Conservation (phyloP, 1,140 invertebrate species). For the Meteorus sp. region DNA sequence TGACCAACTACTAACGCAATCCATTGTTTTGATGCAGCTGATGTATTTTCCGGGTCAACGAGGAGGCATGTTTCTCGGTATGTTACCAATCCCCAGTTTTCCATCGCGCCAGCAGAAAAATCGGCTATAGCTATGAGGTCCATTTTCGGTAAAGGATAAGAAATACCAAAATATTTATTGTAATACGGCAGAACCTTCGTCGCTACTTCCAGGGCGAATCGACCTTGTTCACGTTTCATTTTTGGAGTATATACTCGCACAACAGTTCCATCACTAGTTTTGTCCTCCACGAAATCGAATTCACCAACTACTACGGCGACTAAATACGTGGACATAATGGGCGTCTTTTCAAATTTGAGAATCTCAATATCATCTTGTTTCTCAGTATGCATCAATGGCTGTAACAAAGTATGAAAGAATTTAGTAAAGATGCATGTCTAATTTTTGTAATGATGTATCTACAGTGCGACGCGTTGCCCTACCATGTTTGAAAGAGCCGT, state of each 20-base stretch:
- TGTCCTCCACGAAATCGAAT: conserved; percentile 89
- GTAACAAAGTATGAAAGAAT: conserved; percentile 23
- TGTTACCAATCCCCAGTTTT: conserved; percentile 91
- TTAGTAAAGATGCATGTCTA: too few relatives aligned
- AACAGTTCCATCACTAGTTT: conserved; percentile 76
- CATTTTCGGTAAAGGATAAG: conserved; percentile 94
- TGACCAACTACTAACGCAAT: conserved; percentile 87
- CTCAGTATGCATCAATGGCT: conserved; percentile 69
- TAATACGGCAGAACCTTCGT: conserved; percentile 89
- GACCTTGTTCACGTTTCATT: conserved; percentile 89
- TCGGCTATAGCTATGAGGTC: conserved; percentile 95
- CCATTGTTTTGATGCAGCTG: conserved; percentile 79
- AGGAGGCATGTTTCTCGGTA: conserved; percentile 83
- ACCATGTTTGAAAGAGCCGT: conserved; percentile 94
- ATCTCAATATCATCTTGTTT: conserved; percentile 59
- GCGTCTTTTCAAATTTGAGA: conserved; percentile 82
- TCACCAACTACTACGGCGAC: conserved; percentile 92
- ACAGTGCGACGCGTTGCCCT: conserved; percentile 37
- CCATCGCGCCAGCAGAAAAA: conserved; percentile 92
- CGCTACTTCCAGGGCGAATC: conserved; percentile 87
- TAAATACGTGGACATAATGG: conserved; percentile 96
- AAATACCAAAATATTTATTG: conserved; percentile 92
- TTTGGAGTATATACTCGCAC: conserved; percentile 91
- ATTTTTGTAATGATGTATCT: too few relatives aligned
- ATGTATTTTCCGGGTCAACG: conserved; percentile 83